Evolutionary conservation across 2,797 vertebrate genomes (phyloP), one percentile per base, ranked within the genome.

Genomic region (Melanotaenia parkinsoni): DNA sequence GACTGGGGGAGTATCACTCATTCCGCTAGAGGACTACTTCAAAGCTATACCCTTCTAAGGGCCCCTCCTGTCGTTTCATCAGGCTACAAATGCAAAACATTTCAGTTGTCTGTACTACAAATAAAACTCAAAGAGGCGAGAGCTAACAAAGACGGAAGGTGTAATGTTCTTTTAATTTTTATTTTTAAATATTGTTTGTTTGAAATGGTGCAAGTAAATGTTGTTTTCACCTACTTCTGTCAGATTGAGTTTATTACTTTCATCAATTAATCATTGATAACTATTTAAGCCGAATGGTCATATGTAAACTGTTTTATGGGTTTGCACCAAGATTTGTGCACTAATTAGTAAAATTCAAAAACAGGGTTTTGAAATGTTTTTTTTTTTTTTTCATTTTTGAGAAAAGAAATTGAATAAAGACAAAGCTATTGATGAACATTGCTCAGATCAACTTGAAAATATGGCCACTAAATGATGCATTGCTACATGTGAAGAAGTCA

Each of bases 1-100:
- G 94, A 3, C 89, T 1, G 93, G 93, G 54, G 93, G 94, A n/a
- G 69, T 86, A 12, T 88, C 79, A 12, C 68, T 93, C n/a, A 80
- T 94, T 78, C 83, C 91, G 0, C 77, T 94, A 78, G 92, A 94
- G 60, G 93, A 94, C 40, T 95, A 95, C 81, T 94, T 93, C 45
- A 94, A 91, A 90, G 93, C 94, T n/a, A 86, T 86, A 0, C 93
- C 93, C 37, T 93, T 89, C 78, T 94, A 75, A 94, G 63, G 72
- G 14, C 18, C 65, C 38, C 33, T 45, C 13, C 68, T 51, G 2
- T 56, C 53, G 35, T 51, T 57, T 67, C 54, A 58, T 50, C 61
- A 40, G 40, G 18, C 51, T 58, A 1, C 5, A 40, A 62, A 70
- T n/a, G 32, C 71, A 74, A 38, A 79, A 73, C 50, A 26, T 5